Conservation (phyloP, 2,797 vertebrate genomes). For the Gadopsis bispinosus region DNA sequence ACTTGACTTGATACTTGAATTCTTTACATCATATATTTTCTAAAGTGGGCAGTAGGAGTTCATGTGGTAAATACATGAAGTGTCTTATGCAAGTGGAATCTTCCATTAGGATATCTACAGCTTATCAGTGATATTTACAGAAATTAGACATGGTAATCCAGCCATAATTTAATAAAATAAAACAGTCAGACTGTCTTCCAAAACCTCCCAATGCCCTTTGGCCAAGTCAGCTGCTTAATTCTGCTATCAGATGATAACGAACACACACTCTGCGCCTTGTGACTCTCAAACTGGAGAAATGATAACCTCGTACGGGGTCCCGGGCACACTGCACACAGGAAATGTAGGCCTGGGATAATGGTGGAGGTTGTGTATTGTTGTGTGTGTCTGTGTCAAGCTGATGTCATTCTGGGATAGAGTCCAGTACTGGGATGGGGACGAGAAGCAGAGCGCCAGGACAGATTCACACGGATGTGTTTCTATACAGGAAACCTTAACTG, state of each 20-base stretch:
- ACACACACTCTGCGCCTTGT: conserved; percentile 55
- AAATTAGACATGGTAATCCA: conserved; percentile 25
- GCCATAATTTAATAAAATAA: not conserved
- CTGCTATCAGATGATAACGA: conserved; percentile 54
- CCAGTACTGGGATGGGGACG: conserved; percentile 74
- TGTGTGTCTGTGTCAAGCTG: conserved; percentile 60
- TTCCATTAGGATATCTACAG: conserved; percentile 19
- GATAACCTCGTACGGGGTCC: conserved; percentile 58
- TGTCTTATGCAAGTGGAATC: conserved; percentile 2
- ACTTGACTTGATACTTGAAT: not conserved
- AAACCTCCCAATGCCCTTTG: conserved; percentile 26
- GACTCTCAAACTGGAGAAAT: conserved; percentile 57
- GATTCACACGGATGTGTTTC: conserved; percentile 78
- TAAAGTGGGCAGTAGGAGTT: not conserved
- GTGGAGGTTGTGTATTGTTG: conserved; percentile 42
- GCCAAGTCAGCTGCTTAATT: conserved; percentile 65
- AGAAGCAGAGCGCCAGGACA: conserved; percentile 56
- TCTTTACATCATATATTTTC: not conserved
- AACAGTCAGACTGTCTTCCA: conserved; percentile 39
- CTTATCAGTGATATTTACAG: conserved; percentile 29
- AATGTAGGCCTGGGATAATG: conserved; percentile 70
- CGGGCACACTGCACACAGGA: conserved; percentile 68
- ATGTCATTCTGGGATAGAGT: conserved; percentile 80
- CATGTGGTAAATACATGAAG: not conserved
- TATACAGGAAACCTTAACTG: conserved; percentile 76